These are phyloP conservation scores for Orthosia cruda DNA, from an alignment of 2,888 invertebrate species.

Conservation along the genomic window DNA sequence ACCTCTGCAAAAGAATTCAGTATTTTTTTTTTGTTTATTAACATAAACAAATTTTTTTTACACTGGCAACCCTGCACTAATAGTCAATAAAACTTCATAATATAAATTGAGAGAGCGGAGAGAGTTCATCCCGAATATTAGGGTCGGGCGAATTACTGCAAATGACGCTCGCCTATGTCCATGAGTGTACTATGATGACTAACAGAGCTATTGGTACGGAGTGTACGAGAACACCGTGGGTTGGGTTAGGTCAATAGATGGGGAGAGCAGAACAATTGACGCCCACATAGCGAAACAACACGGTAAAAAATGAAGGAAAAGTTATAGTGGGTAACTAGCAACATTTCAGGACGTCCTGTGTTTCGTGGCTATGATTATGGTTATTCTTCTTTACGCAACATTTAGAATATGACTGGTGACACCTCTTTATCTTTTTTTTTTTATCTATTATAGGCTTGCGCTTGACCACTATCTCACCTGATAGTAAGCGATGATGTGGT, in stretches of 20 bases:
- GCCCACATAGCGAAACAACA: constrained; percentile 16
- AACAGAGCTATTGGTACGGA: constrained; percentile 25
- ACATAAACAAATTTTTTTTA: neutral
- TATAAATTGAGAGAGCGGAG: constrained; percentile 75
- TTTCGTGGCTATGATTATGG: neutral
- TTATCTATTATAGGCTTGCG: too few relatives aligned
- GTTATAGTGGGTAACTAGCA: neutral
- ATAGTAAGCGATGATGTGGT: too few relatives aligned
- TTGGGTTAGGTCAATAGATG: constrained; percentile 51
- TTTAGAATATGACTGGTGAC: neutral
- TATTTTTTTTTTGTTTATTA: neutral
- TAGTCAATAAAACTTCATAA: constrained; percentile 74
- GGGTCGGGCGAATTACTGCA: constrained; percentile 77
- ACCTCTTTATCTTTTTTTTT: too few relatives aligned
- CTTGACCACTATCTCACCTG: too few relatives aligned
- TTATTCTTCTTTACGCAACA: neutral
- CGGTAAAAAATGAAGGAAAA: neutral
- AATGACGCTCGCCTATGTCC: constrained; percentile 50
- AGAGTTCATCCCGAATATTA: constrained; percentile 78
- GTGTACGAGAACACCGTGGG: constrained; percentile 42
- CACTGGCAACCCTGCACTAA: constrained; percentile 73
- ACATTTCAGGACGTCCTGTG: neutral
- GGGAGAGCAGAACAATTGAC: constrained; percentile 5
- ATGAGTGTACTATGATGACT: constrained; percentile 56
- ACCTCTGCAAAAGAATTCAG: neutral